Conservation (phyloP, 53 echinoderm and acorn worm genomes). For the Apostichopus leukothele region DNA sequence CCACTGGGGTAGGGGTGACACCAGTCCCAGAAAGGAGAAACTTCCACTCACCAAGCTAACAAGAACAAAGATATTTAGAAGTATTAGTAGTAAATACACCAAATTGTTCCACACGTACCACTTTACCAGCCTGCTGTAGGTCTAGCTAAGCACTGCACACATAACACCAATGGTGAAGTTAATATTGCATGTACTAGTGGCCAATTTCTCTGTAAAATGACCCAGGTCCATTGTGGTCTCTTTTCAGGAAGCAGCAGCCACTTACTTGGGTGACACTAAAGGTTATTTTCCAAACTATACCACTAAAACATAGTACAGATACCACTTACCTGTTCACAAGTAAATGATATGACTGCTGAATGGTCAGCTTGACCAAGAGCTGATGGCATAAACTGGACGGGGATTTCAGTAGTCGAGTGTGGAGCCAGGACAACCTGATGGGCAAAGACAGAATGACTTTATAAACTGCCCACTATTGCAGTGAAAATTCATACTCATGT, state of each 20-base stretch:
- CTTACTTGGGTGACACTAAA: too few species aligned
- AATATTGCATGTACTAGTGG: too few species aligned
- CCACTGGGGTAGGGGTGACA: slow-evolving; percentile 81
- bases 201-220: too few species aligned
- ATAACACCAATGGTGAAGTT: too few species aligned
- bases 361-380: slow-evolving; percentile 86
- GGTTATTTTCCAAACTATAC: too few species aligned
- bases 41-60: slow-evolving; percentile 89
- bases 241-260: too few species aligned
- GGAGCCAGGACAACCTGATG: slow-evolving; percentile 82
- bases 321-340: slow-evolving; percentile 67
- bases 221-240: too few species aligned
- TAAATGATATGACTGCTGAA: slow-evolving; percentile 86
- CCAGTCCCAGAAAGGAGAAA: slow-evolving; percentile 89
- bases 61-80: neutral
- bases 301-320: neutral
- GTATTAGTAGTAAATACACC: neutral
- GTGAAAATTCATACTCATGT: too few species aligned
- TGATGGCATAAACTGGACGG: slow-evolving; percentile 97
- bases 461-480: too few species aligned
- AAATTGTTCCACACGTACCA: neutral
- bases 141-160: too few species aligned
- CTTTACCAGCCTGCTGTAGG: too few species aligned
- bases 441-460: neutral
- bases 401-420: slow-evolving; percentile 78